Percentiles rank a stretch among this genome's conserved stretches.
Conservation (phyloP, 2,113 vertebrate genomes). For the Mystacornis crossleyi region DNA sequence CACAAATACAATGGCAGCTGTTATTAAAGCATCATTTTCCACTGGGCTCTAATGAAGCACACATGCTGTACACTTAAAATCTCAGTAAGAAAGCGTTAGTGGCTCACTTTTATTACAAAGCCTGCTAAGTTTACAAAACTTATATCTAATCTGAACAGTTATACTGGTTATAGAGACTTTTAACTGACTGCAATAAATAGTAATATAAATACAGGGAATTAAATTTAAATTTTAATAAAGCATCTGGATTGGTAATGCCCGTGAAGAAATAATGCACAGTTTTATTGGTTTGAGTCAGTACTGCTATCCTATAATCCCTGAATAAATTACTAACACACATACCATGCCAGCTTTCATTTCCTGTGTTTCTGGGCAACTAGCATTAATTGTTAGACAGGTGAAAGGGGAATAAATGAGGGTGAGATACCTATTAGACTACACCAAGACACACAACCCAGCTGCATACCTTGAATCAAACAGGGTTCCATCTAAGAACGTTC, state of each 20-base stretch:
- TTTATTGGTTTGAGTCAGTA: neutral
- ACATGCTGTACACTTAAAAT: neutral
- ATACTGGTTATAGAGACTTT: neutral
- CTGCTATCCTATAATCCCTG: neutral
- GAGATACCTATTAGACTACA: neutral
- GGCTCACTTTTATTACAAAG: neutral
- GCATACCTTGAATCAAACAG: slow-evolving; percentile 94
- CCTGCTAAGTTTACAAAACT: neutral
- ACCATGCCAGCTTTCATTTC: neutral
- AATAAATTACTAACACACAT: neutral
- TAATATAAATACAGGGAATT: neutral
- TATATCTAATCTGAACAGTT: neutral
- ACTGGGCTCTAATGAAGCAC: neutral
- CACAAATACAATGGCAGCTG: neutral
- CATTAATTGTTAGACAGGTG: neutral
- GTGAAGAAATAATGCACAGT: neutral
- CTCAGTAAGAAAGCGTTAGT: neutral
- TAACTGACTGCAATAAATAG: neutral
- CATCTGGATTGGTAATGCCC: neutral
- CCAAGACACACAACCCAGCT: neutral
- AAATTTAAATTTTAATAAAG: neutral
- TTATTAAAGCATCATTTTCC: neutral
- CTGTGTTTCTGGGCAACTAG: neutral
- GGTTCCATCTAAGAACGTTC: slow-evolving; percentile 94
- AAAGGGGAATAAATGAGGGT: neutral